These are phyloP conservation scores for Tarsius wallacei DNA, from an alignment of 2,797 vertebrate genomes.

Conservation along the genomic window DNA sequence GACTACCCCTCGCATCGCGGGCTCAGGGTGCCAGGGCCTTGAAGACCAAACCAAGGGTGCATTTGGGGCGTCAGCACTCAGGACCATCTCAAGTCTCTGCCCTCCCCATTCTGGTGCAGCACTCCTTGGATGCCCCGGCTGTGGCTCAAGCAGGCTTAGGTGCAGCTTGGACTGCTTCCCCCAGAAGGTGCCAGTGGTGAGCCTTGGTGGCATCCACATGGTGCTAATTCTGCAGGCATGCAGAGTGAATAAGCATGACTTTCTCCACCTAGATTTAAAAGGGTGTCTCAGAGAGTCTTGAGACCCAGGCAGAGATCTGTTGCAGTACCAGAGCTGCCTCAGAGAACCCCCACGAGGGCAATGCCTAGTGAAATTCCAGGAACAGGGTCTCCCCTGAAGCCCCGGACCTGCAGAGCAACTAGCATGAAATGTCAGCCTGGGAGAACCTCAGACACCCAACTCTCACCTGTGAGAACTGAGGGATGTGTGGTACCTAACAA, in stretches of 20 bases:
- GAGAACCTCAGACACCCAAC: not conserved
- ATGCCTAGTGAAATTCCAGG: not conserved
- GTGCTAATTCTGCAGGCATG: not conserved
- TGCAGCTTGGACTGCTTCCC: not conserved
- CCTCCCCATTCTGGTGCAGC: not conserved
- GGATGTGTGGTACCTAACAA: not conserved
- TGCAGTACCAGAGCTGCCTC: not conserved
- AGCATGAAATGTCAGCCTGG: not conserved
- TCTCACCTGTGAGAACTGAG: not conserved
- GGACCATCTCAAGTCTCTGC: not conserved
- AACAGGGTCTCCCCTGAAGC: not conserved
- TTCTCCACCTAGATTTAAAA: not conserved
- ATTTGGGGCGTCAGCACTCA: not conserved
- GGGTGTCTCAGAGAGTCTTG: not conserved
- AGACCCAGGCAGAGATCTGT: not conserved
- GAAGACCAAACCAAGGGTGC: not conserved
- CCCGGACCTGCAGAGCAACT: not conserved
- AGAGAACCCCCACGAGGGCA: not conserved
- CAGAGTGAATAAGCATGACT: not conserved
- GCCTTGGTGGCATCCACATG: not conserved
- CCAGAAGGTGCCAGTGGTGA: not conserved
- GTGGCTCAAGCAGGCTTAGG: not conserved
- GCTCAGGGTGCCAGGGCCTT: not conserved
- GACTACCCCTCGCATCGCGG: not conserved
- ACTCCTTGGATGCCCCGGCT: not conserved